Evolutionary conservation across 2,113 vertebrate genomes (phyloP).

Genomic region (Corythoichthys intestinalis): DNA sequence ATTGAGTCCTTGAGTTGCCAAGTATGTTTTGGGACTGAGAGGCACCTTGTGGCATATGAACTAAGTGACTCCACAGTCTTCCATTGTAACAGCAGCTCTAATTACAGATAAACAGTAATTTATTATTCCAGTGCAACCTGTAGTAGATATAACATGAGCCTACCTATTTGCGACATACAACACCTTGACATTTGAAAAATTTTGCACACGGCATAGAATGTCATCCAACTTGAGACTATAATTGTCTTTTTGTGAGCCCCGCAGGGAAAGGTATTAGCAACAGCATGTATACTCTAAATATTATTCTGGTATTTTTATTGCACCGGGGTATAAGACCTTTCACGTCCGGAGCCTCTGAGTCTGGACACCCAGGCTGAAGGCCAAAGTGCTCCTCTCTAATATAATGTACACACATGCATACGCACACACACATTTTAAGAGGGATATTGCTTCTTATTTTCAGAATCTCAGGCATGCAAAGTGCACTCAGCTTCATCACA

Average conservation of each 20-base stretch:
- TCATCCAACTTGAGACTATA: background rate
- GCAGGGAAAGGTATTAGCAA: conserved; percentile 32
- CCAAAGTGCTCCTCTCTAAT: conserved; percentile 34
- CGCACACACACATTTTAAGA: conserved; percentile 15
- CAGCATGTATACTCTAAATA: conserved; percentile 42
- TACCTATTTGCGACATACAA: conserved; percentile 8
- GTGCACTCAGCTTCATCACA: conserved; percentile 60
- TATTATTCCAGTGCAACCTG: background rate
- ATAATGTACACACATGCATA: conserved; percentile 19
- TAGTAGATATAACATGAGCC: background rate
- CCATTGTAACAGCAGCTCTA: background rate
- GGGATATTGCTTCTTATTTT: conserved; percentile 33
- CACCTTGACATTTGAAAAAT: conserved; percentile 1
- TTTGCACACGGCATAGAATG: background rate
- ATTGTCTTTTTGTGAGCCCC: background rate
- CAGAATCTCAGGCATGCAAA: conserved; percentile 46
- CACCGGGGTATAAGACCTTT: conserved; percentile 42
- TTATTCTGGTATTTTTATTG: conserved; percentile 51
- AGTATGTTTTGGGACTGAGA: background rate
- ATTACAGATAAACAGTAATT: conserved; percentile 1
- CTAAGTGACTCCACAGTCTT: background rate
- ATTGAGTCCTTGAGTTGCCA: background rate
- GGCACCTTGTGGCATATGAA: background rate
- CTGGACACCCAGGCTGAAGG: conserved; percentile 63
- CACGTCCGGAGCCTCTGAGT: conserved; percentile 67